Base-by-base conservation (phyloP, 2,888 invertebrate species). In the Eumacrocentrus americanus region DNA sequence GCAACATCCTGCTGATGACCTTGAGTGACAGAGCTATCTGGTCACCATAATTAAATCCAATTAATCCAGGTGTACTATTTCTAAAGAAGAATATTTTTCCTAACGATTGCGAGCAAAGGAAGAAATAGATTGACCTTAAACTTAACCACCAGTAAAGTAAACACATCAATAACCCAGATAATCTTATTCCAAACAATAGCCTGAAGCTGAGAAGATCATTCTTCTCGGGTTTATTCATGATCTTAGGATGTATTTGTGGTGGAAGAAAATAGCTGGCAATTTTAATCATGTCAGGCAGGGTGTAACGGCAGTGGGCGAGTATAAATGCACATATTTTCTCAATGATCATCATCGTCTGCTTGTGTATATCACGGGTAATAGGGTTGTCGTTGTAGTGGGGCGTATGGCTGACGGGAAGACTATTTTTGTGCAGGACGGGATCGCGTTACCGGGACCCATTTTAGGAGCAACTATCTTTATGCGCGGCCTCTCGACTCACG, bases 391-490 rank as follows among this genome's bases (percentile, higher is more conserved):
- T n/a, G 69, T 42, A 68, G 70, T 71, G 70, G 72, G 69, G 67
- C 66, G 71, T 71, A 72, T 73, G 76, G 77, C 77, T 75, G 78
- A 66, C 64, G 77, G 76, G 72, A 74, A 79, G 78, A 78, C 84
- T 84, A 85, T 85, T 85, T 85, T 83, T 79, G 82, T 81, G 74
- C 79, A 72, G 69, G 77, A 81, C 72, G 74, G 82, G 84, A 86
- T 87, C 87, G 84, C 84, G 81, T 87, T 87, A 84, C 87, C 82
- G 77, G 83, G 83, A 78, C 80, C 86, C 86, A 86, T 86, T 87
- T 87, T 86, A 84, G 85, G 86, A 85, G 83, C 83, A 85, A 82
- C 84, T 83, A 83, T 84, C 83, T 84, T 79, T 77, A 76, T 75
- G 62, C 76, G 72, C 40, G 51, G 72, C 67, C 67, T 66, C 61